phyloP scores from a whole-genome alignment of 1,140 invertebrate genomes.

The Brachionus manjavacas region DNA sequence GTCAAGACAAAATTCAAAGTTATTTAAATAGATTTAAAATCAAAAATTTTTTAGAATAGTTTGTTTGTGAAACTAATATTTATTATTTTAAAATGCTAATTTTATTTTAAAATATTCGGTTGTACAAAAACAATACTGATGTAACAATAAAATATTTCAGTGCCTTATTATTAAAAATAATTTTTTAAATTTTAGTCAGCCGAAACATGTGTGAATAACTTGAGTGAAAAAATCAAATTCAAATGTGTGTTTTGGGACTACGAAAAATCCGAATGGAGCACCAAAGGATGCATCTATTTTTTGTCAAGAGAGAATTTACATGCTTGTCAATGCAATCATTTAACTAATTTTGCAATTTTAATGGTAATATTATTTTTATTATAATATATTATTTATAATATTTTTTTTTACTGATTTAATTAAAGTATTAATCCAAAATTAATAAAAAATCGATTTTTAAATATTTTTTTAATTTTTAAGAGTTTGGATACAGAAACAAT shows the following conservation, averaged over 20 bases:
- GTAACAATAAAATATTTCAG: no score
- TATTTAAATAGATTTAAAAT: no score
- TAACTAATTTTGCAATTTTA: constrained; percentile 39
- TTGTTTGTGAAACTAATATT: no score
- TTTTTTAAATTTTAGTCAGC: neutral
- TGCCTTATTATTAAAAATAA: neutral
- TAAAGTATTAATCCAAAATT: no score
- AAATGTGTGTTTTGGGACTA: constrained; percentile 41
- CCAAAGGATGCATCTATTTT: neutral
- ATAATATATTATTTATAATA: no score
- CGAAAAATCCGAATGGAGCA: neutral
- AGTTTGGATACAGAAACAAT: neutral
- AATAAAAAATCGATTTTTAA: neutral
- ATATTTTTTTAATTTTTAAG: neutral
- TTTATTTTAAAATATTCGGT: no score
- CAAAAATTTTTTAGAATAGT: no score
- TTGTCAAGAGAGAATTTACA: neutral
- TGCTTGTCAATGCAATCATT: constrained; percentile 35
- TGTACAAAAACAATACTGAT: no score
- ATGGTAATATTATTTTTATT: no score
- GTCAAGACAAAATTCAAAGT: no score
- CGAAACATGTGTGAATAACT: neutral
- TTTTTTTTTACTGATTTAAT: no score
- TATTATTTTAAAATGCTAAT: no score
- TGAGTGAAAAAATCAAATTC: neutral